These are phyloP conservation scores for Glaucomys volans DNA, from an alignment of 2,113 vertebrate species.

Conservation along the genomic window DNA sequence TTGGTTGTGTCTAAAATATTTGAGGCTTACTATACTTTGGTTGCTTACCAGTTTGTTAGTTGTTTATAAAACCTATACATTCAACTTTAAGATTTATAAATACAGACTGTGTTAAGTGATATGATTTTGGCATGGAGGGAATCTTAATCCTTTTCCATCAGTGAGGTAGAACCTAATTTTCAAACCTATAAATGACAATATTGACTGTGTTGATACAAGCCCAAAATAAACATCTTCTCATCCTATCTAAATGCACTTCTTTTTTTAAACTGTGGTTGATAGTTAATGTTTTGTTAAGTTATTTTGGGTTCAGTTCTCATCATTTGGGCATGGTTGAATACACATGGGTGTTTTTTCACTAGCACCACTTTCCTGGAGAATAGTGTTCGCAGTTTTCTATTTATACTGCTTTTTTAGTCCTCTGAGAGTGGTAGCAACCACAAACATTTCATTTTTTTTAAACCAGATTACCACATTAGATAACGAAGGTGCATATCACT, in stretches of 20 bases:
- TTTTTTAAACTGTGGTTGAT: constrained; percentile 52
- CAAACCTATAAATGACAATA: constrained; percentile 31
- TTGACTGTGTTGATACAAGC: not conserved
- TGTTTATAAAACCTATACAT: constrained; percentile 47
- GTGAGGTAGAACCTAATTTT: constrained; percentile 25
- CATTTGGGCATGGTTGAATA: constrained; percentile 19
- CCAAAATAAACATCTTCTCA: not conserved
- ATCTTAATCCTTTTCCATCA: constrained; percentile 32
- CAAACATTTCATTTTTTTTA: constrained; percentile 18
- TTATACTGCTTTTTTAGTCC: not conserved
- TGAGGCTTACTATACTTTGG: not conserved
- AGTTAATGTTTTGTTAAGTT: constrained; percentile 52
- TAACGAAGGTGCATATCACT: constrained; percentile 30
- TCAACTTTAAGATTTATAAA: constrained; percentile 36
- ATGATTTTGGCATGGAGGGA: constrained; percentile 19
- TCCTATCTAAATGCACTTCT: constrained; percentile 17
- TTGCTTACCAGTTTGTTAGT: constrained; percentile 1
- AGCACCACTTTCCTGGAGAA: not conserved
- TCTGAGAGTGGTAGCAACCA: not conserved
- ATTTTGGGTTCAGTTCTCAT: constrained; percentile 39
- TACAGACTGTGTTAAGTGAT: constrained; percentile 19
- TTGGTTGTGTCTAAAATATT: constrained; percentile 51
- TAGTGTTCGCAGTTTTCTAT: constrained; percentile 35
- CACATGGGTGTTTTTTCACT: constrained; percentile 21
- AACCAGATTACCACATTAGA: constrained; percentile 7